Percentiles rank a stretch among this genome's conserved stretches.
phyloP scores from a whole-genome alignment of 92 coral and sea anemone species.

The Muricea muricata region DNA sequence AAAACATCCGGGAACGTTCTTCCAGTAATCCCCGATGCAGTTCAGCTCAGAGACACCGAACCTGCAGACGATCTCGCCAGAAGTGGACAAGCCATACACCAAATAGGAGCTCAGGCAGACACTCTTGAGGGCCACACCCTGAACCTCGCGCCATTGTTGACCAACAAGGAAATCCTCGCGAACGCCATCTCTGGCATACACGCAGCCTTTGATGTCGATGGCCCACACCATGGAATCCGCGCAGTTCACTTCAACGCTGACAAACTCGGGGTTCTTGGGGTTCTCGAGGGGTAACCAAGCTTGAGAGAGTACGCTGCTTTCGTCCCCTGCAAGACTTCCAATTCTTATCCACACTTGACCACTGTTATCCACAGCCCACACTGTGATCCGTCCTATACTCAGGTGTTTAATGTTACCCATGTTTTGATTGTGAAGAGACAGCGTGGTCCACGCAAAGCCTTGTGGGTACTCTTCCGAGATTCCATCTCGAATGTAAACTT shows the following conservation, averaged over 20 bases:
- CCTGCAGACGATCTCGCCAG: conserved; percentile 91
- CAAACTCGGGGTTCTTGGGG: conserved; percentile 67
- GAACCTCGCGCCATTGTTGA: conserved; percentile 81
- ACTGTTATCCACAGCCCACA: conserved; percentile 91
- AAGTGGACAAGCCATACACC: conserved; percentile 89
- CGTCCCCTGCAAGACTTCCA: conserved; percentile 75
- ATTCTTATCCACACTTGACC: conserved; percentile 90
- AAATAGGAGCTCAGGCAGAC: conserved; percentile 71
- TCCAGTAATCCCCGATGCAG: conserved; percentile 94
- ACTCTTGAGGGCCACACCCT: conserved; percentile 80
- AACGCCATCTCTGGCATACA: conserved; percentile 86
- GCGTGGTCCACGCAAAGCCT: conserved; percentile 83
- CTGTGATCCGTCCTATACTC: conserved; percentile 88
- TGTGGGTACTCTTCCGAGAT: conserved; percentile 81
- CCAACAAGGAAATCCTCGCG: conserved; percentile 85
- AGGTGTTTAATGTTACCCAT: conserved; percentile 83
- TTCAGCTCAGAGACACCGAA: conserved; percentile 82
- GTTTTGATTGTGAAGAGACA: conserved; percentile 68
- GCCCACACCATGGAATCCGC: conserved; percentile 96
- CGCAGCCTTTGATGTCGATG: conserved; percentile 82
- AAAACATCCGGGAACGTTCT: conserved; percentile 91
- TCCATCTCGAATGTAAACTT: conserved; percentile 82
- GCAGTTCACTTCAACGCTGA: conserved; percentile 85
- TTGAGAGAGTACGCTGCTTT: conserved; percentile 66
- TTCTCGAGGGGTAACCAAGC: conserved; percentile 91